A percentile compares a stretch with the other conserved stretches of the same genome.
Evolutionary conservation across 2,888 invertebrate genomes (phyloP).

Genomic region (Steromphala cineraria): DNA sequence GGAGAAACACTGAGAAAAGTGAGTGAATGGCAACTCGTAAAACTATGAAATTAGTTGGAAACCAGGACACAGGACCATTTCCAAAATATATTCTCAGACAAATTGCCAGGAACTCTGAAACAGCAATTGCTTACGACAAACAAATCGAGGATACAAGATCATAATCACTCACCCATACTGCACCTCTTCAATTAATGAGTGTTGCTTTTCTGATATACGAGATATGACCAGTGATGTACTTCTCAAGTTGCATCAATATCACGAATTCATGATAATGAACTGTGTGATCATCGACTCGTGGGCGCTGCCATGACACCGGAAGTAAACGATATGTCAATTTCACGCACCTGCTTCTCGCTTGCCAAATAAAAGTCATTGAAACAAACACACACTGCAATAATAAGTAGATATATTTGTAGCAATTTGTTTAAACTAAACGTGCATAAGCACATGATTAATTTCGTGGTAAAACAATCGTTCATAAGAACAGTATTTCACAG

Average conservation of each 20-base stretch:
- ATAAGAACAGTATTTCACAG: neutral
- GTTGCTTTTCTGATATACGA: neutral
- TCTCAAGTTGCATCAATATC: neutral
- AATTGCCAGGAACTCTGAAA: neutral
- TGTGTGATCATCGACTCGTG: conserved; percentile 29
- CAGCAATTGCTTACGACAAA: conserved; percentile 9
- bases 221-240: neutral
- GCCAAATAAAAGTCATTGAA: neutral
- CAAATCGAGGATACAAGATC: neutral
- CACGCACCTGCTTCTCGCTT: conserved; percentile 14
- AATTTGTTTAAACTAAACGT: too few species aligned
- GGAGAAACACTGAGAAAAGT: too few species aligned
- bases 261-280: conserved; percentile 1
- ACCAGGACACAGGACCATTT: too few species aligned
- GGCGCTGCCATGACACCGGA: conserved; percentile 65
- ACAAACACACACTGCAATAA: neutral
- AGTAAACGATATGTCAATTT: conserved; percentile 37
- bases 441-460: too few species aligned
- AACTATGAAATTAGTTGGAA: too few species aligned
- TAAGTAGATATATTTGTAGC: too few species aligned
- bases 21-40: too few species aligned
- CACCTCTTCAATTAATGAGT: neutral
- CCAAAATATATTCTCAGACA: too few species aligned
- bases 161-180: neutral
- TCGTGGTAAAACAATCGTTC: too few species aligned